Evolutionary conservation across 2,113 vertebrate species (phyloP).

Genomic region (Neotragus moschatus): DNA sequence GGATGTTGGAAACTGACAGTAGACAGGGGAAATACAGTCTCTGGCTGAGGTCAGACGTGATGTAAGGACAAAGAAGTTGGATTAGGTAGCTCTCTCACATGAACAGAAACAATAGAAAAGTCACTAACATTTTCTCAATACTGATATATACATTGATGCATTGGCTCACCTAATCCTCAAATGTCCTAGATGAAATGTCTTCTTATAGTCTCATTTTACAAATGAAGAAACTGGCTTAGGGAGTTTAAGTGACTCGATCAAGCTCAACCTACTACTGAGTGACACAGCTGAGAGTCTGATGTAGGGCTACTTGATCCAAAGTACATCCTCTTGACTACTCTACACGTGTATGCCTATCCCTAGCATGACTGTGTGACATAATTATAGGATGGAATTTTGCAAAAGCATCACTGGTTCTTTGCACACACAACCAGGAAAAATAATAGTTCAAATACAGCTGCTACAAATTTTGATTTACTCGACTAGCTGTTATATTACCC

Average conservation of each 20-base stretch:
- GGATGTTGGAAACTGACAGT: background rate
- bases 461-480: slow-evolving; percentile 19
- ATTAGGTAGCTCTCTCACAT: background rate
- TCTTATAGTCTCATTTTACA: background rate
- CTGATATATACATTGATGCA: background rate
- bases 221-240: background rate
- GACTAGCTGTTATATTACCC: background rate
- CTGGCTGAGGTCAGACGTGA: background rate
- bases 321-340: background rate
- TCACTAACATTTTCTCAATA: background rate
- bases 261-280: background rate
- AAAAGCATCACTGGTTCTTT: background rate
- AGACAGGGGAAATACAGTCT: background rate
- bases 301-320: background rate
- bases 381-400: background rate
- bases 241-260: background rate
- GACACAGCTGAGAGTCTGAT: background rate
- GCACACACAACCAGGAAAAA: background rate
- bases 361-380: background rate
- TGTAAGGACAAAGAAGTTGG: background rate
- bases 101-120: background rate
- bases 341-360: background rate
- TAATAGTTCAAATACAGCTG: background rate
- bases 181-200: background rate
- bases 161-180: background rate